Conservation (phyloP, 2,113 vertebrate species). For the Xiphophorus maculatus region DNA sequence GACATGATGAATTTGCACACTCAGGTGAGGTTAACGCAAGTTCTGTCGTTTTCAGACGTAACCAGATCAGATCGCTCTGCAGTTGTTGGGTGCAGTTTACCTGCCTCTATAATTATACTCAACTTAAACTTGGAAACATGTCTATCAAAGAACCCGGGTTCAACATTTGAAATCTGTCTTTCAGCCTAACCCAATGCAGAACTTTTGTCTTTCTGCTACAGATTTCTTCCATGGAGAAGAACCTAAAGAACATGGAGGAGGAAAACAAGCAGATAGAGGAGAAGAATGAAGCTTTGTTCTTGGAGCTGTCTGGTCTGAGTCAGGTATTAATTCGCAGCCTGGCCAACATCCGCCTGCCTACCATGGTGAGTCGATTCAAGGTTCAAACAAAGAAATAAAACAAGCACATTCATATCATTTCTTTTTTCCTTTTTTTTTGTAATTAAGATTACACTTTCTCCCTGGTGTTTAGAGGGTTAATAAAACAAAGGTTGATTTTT, state of each 20-base stretch:
- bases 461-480: too few species aligned
- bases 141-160: background rate
- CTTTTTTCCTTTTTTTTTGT: too few species aligned
- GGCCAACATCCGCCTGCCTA: constrained; percentile 94
- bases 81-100: too few species aligned
- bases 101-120: too few species aligned
- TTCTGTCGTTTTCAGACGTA: too few species aligned
- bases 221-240: constrained; percentile 98
- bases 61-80: too few species aligned
- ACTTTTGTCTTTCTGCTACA: constrained; percentile 53
- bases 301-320: constrained; percentile 96
- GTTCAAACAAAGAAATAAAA: background rate
- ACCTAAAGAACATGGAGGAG: constrained; percentile 94
- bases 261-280: constrained; percentile 98
- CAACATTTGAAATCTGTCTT: background rate
- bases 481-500: too few species aligned
- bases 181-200: background rate
- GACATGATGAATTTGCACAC: constrained; percentile 97
- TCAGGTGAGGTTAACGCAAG: constrained; percentile 82
- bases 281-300: constrained; percentile 93
- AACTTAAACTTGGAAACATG: too few species aligned
- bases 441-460: too few species aligned
- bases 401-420: too few species aligned
- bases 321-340: constrained; percentile 96
- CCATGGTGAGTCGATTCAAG: constrained; percentile 84